Evolutionary conservation across 2,888 invertebrate genomes (phyloP).

Genomic region (Drosophila hamatofila): DNA sequence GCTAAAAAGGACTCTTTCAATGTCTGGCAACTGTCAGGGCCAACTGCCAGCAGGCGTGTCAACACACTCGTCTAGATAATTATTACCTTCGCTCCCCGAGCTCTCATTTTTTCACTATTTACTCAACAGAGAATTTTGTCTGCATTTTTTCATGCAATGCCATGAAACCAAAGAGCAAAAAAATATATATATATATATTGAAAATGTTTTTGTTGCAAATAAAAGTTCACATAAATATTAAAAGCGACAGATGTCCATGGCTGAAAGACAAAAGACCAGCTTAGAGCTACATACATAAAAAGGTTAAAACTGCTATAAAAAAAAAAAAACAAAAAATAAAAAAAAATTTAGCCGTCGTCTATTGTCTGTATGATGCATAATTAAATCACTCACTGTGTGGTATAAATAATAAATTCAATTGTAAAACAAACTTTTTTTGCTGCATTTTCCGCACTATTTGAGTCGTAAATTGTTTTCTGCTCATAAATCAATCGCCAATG

Average conservation of each 20-base stretch:
- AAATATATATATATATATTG: too few relatives aligned
- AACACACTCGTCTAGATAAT: slow-evolving; percentile 63
- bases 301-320: slow-evolving; percentile 2
- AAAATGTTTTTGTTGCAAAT: slow-evolving; percentile 51
- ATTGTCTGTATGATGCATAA: slow-evolving; percentile 65
- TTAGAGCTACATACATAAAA: slow-evolving; percentile 50
- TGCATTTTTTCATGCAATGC: slow-evolving; percentile 43
- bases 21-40: slow-evolving; percentile 59
- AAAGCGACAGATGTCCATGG: slow-evolving; percentile 66
- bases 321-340: slow-evolving; percentile 14
- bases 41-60: slow-evolving; percentile 56
- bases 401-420: slow-evolving; percentile 49
- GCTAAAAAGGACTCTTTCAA: slow-evolving; percentile 46
- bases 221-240: slow-evolving; percentile 62
- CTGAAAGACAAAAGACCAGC: slow-evolving; percentile 53
- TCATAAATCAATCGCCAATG: slow-evolving; percentile 71
- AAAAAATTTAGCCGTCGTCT: slow-evolving; percentile 21
- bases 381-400: slow-evolving; percentile 61
- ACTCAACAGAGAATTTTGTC: slow-evolving; percentile 8
- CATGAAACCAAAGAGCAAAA: slow-evolving; percentile 33
- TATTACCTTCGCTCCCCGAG: slow-evolving; percentile 39
- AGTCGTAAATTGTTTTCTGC: slow-evolving; percentile 66
- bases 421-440: slow-evolving; percentile 64
- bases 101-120: slow-evolving; percentile 15
- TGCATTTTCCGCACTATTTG: slow-evolving; percentile 76